Evolutionary conservation across 2,113 vertebrate species (phyloP).

Genomic region (Climacteris rufus): DNA sequence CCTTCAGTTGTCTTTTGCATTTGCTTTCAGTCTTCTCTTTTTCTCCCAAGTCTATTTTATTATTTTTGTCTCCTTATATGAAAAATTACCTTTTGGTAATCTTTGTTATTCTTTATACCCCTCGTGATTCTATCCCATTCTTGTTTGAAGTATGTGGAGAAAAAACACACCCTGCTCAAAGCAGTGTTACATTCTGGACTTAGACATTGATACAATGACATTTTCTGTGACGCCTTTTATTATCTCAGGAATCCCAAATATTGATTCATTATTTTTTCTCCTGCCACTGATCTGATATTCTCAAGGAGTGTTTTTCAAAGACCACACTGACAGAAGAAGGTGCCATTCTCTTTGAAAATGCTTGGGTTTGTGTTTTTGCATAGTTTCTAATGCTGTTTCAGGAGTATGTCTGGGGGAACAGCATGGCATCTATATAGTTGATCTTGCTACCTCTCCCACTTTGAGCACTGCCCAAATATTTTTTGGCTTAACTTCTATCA

Average conservation of each 20-base stretch:
- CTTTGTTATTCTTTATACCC: not conserved
- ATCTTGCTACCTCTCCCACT: not conserved
- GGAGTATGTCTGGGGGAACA: not conserved
- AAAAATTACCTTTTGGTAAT: not conserved
- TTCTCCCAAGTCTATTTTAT: not conserved
- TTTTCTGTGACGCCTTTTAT: not conserved
- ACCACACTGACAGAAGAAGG: not conserved
- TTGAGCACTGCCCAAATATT: not conserved
- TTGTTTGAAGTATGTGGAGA: not conserved
- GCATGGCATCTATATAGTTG: not conserved
- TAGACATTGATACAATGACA: not conserved
- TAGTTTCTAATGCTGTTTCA: not conserved
- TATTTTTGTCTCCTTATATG: not conserved
- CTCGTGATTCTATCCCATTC: not conserved
- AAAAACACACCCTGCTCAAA: not conserved
- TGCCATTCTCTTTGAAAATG: not conserved
- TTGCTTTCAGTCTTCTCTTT: not conserved
- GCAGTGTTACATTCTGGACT: not conserved
- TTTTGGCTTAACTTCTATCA: not conserved
- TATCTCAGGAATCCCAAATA: not conserved
- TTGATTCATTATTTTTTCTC: not conserved
- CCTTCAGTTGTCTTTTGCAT: not conserved
- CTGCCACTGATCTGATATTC: not conserved
- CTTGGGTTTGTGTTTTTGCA: not conserved
- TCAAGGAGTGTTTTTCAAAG: not conserved